Base-by-base conservation (phyloP, 2,797 vertebrate species). In the Mus minutoides region DNA sequence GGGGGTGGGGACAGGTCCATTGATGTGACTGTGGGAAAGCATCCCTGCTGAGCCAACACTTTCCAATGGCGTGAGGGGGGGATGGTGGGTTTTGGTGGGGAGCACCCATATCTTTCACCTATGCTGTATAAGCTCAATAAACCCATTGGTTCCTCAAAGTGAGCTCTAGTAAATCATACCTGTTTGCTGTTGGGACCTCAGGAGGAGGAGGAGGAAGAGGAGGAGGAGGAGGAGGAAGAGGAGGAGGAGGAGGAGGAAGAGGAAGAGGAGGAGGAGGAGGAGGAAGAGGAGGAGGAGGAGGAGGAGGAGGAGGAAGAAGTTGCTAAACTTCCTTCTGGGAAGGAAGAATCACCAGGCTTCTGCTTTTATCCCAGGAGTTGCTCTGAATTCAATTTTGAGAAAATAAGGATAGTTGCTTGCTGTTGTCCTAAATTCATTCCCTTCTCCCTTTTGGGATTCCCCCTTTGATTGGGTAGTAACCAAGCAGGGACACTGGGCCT, bases 361-460 rank as follows among this genome's bases (percentile, higher is more conserved):
- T 88, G 94, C 96, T 92, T 95, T 96, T 85, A 96, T 94, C 96
- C 93, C 92, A 94, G 94, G 87, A 97, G 96, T 82, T 97, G 92
- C 92, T 97, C 90, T 94, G 94, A 97, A 97, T 96, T 95, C 84
- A 92, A 94, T 94, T 34, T 91, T 94, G 91, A 76, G 95, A 94
- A 94, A 92, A 88, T 58, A 83, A 69, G 87, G 90, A 64, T 95
- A 94, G 34, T 69, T 88, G 46, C 73, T 92, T 52, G 97, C 69
- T 76, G 71, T 89, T 97, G 97, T 92, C 87, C 67, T 76, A 85
- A 58, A 89, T 77, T 2, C 11, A 73, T 83, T 90, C 78, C 9
- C 56, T 91, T 86, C 96, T 92, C 96, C 84, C 91, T 11, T 12
- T 52, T 13, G 37, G 19, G 88, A 67, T 90, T 91, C 75, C 97